A percentile compares a stretch with the other conserved stretches of the same genome.
Evolutionary conservation across 2,113 vertebrate genomes (phyloP).

Genomic region (Colaptes auratus): DNA sequence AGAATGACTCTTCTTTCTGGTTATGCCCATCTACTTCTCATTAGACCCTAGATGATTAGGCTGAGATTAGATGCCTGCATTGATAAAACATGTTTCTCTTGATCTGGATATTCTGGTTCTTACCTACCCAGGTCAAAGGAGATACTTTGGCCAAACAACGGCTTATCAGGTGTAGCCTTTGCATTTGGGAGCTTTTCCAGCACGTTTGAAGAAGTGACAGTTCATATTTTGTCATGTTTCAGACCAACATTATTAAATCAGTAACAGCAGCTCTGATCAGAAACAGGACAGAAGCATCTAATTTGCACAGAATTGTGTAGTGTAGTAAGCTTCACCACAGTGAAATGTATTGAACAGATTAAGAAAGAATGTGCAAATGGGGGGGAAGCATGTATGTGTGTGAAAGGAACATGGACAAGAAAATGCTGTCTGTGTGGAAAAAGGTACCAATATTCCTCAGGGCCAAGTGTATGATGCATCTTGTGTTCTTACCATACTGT

Average conservation of each 20-base stretch:
- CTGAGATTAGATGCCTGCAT: background rate
- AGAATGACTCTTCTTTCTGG: background rate
- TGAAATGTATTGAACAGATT: background rate
- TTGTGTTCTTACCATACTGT: background rate
- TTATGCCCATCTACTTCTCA: background rate
- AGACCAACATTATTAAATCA: background rate
- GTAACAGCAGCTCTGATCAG: background rate
- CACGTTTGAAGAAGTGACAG: background rate
- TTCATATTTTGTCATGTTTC: background rate
- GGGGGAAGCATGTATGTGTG: too few species aligned
- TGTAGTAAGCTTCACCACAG: background rate
- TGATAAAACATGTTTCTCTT: background rate
- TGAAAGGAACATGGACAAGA: background rate
- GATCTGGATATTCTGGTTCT: background rate
- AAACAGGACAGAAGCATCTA: background rate
- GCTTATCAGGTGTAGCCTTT: background rate
- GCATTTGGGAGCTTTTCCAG: background rate
- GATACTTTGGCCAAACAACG: background rate
- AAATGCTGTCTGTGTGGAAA: background rate
- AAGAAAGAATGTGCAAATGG: accelerated
- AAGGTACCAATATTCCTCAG: background rate
- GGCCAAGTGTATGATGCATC: background rate
- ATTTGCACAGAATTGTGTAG: background rate
- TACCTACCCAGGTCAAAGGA: background rate
- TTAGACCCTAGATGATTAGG: background rate